These are phyloP conservation scores for Epirrhoe tristata DNA, from an alignment of 2,888 invertebrate genomes.

Conservation along the genomic window DNA sequence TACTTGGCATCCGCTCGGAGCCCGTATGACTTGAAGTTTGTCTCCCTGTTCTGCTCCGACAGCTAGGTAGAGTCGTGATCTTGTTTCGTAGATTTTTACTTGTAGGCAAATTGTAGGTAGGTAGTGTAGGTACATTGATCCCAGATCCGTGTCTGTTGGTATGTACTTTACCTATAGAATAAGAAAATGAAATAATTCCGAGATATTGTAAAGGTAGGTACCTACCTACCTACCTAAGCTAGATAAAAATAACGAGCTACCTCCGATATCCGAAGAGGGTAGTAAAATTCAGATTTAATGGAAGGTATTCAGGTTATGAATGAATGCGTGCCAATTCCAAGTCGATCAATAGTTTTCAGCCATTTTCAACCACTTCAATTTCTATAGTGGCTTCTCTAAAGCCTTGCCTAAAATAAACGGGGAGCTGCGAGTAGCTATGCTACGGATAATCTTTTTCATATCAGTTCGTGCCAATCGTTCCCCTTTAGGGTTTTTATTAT, in stretches of 20 bases:
- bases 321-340: background rate
- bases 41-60: too few relatives aligned
- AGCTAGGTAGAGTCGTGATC: too few relatives aligned
- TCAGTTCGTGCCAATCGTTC: constrained; percentile 20
- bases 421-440: background rate
- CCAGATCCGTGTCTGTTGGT: too few relatives aligned
- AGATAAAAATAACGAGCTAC: background rate
- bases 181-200: too few relatives aligned
- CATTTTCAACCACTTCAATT: constrained; percentile 4
- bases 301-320: background rate
- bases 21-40: too few relatives aligned
- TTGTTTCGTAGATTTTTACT: too few relatives aligned
- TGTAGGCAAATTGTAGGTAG: too few relatives aligned
- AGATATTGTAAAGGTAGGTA: too few relatives aligned
- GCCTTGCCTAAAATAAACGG: constrained; percentile 4
- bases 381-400: background rate
- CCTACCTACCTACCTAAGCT: background rate
- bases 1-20: too few relatives aligned
- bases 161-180: too few relatives aligned
- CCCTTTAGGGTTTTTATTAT: constrained; percentile 20
- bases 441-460: constrained; percentile 17
- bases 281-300: background rate
- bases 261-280: background rate
- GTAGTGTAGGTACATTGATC: too few relatives aligned
- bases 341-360: background rate